Evolutionary conservation across 1,140 invertebrate genomes (phyloP).

Genomic region (Macrobrachium rosenbergii): DNA sequence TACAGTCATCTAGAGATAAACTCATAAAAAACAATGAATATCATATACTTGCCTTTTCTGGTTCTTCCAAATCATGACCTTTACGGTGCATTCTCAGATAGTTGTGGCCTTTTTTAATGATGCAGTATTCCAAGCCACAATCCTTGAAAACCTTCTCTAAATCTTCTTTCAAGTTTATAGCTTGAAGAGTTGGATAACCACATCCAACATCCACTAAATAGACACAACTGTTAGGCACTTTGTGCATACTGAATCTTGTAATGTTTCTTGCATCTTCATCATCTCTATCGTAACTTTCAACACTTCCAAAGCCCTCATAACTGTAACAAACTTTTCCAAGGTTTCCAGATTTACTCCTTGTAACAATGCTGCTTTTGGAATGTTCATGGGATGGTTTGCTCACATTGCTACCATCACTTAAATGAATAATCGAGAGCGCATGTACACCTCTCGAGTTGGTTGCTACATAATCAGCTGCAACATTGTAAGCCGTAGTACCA

Average conservation of each 20-base stretch:
- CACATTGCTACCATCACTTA: not conserved
- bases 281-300: not conserved
- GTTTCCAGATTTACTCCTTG: not conserved
- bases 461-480: conserved; percentile 35
- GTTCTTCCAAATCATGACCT: conserved; percentile 24
- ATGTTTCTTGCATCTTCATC: too few species aligned
- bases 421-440: not conserved
- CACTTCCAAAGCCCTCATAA: not conserved
- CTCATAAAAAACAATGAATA: not conserved
- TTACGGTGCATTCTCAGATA: conserved; percentile 21
- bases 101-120: not conserved
- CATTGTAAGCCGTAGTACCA: not conserved
- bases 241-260: not conserved
- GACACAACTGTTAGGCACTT: not conserved
- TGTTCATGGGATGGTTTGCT: not conserved
- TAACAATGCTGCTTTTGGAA: not conserved
- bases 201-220: conserved; percentile 42
- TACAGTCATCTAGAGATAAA: too few species aligned
- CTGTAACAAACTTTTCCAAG: not conserved
- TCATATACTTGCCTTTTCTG: conserved; percentile 9
- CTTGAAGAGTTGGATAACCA: conserved; percentile 28
- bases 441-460: conserved; percentile 29
- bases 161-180: conserved; percentile 16
- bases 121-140: conserved; percentile 36
- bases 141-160: conserved; percentile 13